These are phyloP conservation scores for Trematomus loennbergii DNA, from an alignment of 2,113 vertebrate genomes.

Conservation along the genomic window DNA sequence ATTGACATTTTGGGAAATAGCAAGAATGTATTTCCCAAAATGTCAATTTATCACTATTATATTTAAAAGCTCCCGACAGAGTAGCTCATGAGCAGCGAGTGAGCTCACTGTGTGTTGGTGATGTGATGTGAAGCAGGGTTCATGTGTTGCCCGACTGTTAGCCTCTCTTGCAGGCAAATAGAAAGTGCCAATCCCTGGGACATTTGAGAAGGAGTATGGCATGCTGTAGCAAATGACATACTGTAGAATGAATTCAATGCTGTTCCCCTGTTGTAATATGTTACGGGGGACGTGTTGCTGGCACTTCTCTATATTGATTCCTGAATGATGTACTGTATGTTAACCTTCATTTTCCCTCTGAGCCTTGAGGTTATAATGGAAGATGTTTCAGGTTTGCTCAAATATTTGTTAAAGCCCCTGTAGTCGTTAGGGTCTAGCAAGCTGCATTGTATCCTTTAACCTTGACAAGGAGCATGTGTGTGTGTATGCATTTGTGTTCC, in stretches of 20 bases:
- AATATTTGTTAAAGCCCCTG: conserved; percentile 8
- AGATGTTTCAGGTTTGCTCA: conserved; percentile 28
- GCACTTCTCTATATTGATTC: conserved; percentile 30
- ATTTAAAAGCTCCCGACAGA: conserved; percentile 7
- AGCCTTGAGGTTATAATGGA: conserved; percentile 31
- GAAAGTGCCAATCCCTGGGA: conserved; percentile 38
- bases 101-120: conserved; percentile 4
- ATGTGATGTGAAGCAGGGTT: conserved; percentile 12
- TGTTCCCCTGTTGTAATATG: conserved; percentile 29
- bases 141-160: conserved; percentile 6
- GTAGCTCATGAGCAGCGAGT: conserved; percentile 11
- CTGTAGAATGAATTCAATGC: conserved; percentile 36
- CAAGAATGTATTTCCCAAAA: conserved; percentile 36
- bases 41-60: neutral
- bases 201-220: conserved; percentile 24
- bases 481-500: conserved; percentile 45
- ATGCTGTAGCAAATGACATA: conserved; percentile 57
- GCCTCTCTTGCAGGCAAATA: conserved; percentile 9
- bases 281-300: conserved; percentile 11
- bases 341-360: conserved; percentile 33
- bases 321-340: conserved; percentile 15
- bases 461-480: conserved; percentile 42
- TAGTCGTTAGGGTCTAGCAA: conserved; percentile 1
- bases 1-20: too few relatives aligned
- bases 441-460: conserved; percentile 26